Evolutionary conservation across 2,888 invertebrate genomes (phyloP).

Genomic region (Drosophila lacicola): DNA sequence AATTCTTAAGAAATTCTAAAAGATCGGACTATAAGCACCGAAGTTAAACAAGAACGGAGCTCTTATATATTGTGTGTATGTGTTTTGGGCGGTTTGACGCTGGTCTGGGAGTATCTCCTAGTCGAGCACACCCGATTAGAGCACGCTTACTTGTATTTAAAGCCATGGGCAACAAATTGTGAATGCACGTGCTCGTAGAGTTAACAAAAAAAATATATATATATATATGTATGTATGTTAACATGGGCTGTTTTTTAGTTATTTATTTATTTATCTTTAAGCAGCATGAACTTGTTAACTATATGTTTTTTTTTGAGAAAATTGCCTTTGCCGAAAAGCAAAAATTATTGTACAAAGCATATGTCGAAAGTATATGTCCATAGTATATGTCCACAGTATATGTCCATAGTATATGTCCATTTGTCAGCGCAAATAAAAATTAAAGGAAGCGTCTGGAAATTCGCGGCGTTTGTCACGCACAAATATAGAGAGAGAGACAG

Average conservation of each 20-base stretch:
- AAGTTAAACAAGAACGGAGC: too few species aligned
- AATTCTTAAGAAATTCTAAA: too few species aligned
- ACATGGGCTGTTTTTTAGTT: conserved; percentile 1
- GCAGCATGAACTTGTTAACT: conserved; percentile 10
- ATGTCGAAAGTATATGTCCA: conserved; percentile 5
- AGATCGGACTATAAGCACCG: too few species aligned
- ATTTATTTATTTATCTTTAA: not conserved
- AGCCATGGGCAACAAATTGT: conserved; percentile 18
- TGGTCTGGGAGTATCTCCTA: too few species aligned
- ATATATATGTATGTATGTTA: not conserved
- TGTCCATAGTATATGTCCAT: conserved; percentile 42
- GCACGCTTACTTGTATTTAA: conserved; percentile 11
- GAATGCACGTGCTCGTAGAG: conserved; percentile 28
- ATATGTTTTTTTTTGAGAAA: conserved; percentile 5
- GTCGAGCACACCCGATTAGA: too few species aligned
- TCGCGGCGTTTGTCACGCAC: conserved; percentile 48
- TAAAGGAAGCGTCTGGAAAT: conserved; percentile 60
- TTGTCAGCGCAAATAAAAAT: conserved; percentile 28
- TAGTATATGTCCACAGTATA: conserved; percentile 5
- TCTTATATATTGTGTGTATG: too few species aligned
- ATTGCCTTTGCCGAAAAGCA: conserved; percentile 15
- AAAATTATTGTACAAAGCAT: not conserved
- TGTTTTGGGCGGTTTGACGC: too few species aligned
- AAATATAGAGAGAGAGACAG: conserved; percentile 10
- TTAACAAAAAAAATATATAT: not conserved